Percentiles rank a stretch among this genome's conserved stretches.
phyloP scores from a whole-genome alignment of 2,797 vertebrate genomes.

The Megaceryle alcyon region DNA sequence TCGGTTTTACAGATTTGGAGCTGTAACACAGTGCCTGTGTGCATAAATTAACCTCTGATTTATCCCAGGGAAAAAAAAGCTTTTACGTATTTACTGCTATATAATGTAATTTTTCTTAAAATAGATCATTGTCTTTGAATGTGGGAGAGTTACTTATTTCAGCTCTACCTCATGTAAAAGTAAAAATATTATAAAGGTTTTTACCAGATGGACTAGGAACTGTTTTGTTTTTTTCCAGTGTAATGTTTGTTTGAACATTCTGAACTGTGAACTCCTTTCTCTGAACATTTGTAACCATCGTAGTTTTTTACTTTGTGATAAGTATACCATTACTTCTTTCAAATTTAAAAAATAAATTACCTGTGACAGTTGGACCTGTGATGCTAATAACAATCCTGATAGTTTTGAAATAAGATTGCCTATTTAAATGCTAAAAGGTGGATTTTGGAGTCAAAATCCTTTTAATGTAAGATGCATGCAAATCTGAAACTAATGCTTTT shows the following conservation, averaged over 20 bases:
- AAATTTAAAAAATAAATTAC: neutral
- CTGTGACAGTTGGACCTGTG: neutral
- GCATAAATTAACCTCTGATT: constrained; percentile 43
- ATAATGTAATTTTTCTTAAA: neutral
- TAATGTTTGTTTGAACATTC: neutral
- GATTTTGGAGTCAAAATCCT: constrained; percentile 31
- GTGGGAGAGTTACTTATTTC: neutral
- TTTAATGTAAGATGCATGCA: neutral
- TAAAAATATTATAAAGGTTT: neutral
- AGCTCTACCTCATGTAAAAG: neutral
- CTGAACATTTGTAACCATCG: neutral
- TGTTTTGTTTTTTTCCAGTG: neutral
- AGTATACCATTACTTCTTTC: neutral
- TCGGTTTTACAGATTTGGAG: constrained; percentile 14
- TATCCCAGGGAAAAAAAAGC: neutral
- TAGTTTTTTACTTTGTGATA: neutral
- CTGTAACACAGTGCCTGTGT: neutral
- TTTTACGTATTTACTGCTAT: neutral
- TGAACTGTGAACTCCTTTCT: neutral
- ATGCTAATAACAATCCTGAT: neutral
- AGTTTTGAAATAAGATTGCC: constrained; percentile 44
- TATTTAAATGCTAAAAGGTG: constrained; percentile 29
- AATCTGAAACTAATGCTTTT: neutral
- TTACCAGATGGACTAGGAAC: neutral
- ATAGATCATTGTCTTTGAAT: neutral